These are phyloP conservation scores for Drosophila leonis DNA, from an alignment of 2,888 invertebrate genomes.

Conservation along the genomic window DNA sequence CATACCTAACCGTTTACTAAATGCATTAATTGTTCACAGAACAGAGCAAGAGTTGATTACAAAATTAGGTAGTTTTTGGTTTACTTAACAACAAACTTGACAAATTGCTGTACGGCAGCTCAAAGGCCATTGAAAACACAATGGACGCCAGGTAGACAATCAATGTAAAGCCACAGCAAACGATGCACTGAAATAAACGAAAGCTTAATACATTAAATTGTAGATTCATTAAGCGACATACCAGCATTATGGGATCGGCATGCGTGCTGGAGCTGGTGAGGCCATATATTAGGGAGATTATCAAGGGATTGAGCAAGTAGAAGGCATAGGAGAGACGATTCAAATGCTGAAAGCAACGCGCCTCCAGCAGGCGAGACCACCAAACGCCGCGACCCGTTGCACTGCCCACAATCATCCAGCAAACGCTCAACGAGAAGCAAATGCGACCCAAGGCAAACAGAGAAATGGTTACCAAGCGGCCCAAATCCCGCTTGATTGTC, in stretches of 20 bases:
- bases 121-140: conserved; percentile 83
- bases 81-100: conserved; percentile 75
- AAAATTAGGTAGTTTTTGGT: conserved; percentile 60
- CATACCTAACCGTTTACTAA: conserved; percentile 40
- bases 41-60: conserved; percentile 46
- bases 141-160: conserved; percentile 82
- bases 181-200: conserved; percentile 66
- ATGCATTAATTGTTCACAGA: conserved; percentile 47
- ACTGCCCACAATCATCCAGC: conserved; percentile 87
- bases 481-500: conserved; percentile 84
- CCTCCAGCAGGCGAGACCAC: conserved; percentile 84
- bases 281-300: conserved; percentile 86
- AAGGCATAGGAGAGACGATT: conserved; percentile 87
- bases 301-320: conserved; percentile 87
- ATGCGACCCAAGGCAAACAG: conserved; percentile 86
- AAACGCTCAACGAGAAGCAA: conserved; percentile 86
- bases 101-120: conserved; percentile 84
- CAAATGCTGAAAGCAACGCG: conserved; percentile 84
- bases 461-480: conserved; percentile 85
- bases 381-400: conserved; percentile 86
- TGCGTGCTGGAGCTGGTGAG: conserved; percentile 82
- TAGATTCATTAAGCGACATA: conserved; percentile 47
- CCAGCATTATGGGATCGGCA: conserved; percentile 84
- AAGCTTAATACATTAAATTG: background rate
- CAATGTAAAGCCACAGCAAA: conserved; percentile 81